A percentile compares a stretch with the other conserved stretches of the same genome.
These are phyloP conservation scores for Acanthiza pusilla DNA, from an alignment of 2,797 vertebrate species.

Conservation along the genomic window DNA sequence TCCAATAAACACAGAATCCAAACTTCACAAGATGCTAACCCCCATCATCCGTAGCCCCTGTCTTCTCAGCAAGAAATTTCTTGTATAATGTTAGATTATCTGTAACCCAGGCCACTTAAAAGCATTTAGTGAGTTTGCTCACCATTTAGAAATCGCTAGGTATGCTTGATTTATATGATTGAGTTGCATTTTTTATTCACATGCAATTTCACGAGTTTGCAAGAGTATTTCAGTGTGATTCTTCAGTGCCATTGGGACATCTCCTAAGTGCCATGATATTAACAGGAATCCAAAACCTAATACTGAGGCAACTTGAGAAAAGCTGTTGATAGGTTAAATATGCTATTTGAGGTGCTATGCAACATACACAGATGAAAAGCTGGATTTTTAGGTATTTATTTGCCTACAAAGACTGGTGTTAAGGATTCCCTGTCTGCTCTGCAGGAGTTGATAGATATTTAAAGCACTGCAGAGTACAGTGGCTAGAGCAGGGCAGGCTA, in stretches of 20 bases:
- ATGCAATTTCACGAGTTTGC: conserved; percentile 14
- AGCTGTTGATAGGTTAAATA: conserved; percentile 3
- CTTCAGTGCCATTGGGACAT: background rate
- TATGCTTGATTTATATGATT: background rate
- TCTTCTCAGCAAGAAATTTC: background rate
- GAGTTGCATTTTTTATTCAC: conserved; percentile 2
- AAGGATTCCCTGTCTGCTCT: background rate
- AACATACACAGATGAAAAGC: background rate
- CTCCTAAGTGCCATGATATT: background rate
- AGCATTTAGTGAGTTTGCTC: background rate
- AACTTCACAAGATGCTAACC: background rate
- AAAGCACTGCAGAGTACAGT: conserved; percentile 10
- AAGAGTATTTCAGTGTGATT: background rate
- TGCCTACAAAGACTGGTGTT: background rate
- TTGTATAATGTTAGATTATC: background rate
- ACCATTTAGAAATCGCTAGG: background rate
- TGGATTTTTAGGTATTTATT: background rate
- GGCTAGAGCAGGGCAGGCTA: background rate
- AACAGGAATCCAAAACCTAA: background rate
- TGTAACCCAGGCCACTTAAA: background rate
- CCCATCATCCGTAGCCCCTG: background rate
- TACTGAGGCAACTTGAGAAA: background rate
- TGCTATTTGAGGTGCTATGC: background rate
- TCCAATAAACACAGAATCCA: background rate
- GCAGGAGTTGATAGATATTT: background rate